Percentiles rank a stretch among this genome's conserved stretches.
These are phyloP conservation scores for Chelonoidis abingdonii DNA, from an alignment of 2,113 vertebrate species.

Conservation along the genomic window DNA sequence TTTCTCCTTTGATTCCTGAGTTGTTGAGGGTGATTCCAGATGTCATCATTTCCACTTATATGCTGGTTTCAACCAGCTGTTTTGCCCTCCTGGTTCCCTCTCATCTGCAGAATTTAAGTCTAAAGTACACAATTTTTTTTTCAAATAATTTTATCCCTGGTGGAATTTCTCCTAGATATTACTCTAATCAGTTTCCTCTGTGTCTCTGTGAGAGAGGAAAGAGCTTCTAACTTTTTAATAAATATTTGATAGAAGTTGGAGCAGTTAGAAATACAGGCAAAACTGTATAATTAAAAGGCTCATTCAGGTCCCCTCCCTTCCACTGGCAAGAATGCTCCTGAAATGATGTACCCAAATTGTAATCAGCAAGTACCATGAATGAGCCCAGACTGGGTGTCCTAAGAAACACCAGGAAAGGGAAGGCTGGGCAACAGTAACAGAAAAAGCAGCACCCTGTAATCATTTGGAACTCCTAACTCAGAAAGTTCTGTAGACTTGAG, in stretches of 20 bases:
- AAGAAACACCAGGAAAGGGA: neutral
- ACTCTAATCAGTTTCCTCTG: neutral
- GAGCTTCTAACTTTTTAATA: neutral
- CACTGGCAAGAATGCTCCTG: neutral
- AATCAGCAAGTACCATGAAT: neutral
- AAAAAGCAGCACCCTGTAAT: neutral
- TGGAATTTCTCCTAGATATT: neutral
- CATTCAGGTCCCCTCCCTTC: neutral
- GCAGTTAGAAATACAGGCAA: neutral
- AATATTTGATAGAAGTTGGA: neutral
- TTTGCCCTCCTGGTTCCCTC: neutral
- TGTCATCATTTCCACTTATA: neutral
- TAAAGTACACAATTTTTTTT: neutral
- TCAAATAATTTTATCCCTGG: neutral
- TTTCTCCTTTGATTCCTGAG: constrained; percentile 1
- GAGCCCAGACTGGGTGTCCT: neutral
- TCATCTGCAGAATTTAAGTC: neutral
- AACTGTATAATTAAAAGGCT: neutral
- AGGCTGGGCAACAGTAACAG: neutral
- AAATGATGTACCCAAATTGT: neutral
- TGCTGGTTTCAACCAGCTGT: neutral
- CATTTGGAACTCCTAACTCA: neutral
- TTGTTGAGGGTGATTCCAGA: neutral
- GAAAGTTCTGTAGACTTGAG: neutral
- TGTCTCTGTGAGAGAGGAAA: neutral